Conservation (phyloP, 2,888 invertebrate genomes). For the Drosophila phalerata region DNA sequence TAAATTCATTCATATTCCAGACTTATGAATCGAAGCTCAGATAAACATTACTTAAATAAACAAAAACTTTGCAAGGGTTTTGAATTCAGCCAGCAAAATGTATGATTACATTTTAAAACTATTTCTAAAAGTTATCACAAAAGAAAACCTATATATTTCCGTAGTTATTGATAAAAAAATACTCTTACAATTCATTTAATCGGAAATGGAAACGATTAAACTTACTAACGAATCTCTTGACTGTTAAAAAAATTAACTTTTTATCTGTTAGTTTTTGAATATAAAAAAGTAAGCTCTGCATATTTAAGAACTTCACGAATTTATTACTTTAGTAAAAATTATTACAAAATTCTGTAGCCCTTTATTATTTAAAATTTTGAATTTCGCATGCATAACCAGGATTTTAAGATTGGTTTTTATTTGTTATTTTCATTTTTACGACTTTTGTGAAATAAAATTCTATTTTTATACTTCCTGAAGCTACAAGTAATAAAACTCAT, state of each 20-base stretch:
- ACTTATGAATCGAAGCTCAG: neutral
- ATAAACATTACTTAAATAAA: too few species aligned
- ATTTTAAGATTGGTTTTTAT: neutral
- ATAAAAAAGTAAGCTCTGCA: neutral
- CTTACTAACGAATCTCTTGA: neutral
- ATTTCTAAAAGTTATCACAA: neutral
- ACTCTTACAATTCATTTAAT: neutral
- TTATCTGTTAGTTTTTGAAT: neutral
- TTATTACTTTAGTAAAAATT: neutral
- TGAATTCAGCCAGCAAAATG: neutral
- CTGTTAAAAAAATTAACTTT: too few species aligned
- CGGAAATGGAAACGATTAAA: neutral
- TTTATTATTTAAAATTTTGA: neutral
- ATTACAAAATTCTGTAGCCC: neutral
- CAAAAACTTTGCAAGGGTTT: neutral
- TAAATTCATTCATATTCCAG: neutral
- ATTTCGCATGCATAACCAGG: neutral
- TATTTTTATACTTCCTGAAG: neutral
- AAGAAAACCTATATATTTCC: neutral
- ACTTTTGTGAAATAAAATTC: constrained; percentile 12
- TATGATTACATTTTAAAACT: neutral
- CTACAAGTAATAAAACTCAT: too few species aligned
- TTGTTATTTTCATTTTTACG: neutral
- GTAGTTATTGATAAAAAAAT: neutral
- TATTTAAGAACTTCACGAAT: neutral